Conservation (phyloP, 2,797 vertebrate genomes). For the Rallus crepitans region DNA sequence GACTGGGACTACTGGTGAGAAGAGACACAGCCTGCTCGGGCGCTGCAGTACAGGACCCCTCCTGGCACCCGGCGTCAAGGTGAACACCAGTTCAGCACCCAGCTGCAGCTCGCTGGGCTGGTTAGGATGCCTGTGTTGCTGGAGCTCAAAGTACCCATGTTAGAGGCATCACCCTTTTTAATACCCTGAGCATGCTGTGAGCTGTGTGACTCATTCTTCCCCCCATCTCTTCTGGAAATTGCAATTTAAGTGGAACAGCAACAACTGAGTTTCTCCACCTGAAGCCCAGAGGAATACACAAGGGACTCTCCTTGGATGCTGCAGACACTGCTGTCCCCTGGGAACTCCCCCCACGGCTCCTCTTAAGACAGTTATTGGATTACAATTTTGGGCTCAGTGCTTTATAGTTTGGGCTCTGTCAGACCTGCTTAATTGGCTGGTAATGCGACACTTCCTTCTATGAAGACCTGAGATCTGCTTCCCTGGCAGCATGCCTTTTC, state of each 20-base stretch:
- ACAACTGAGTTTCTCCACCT: neutral
- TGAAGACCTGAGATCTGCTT: neutral
- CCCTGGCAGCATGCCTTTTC: neutral
- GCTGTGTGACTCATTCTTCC: neutral
- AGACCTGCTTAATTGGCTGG: constrained; percentile 36
- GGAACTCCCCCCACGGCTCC: neutral
- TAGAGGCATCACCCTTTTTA: neutral
- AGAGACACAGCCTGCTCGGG: fast-evolving
- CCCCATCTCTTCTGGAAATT: neutral
- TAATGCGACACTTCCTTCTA: constrained; percentile 48
- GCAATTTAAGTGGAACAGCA: neutral
- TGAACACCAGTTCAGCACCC: neutral
- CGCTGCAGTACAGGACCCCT: neutral
- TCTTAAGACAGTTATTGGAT: constrained; percentile 11
- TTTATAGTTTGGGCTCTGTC: neutral
- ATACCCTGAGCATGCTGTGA: neutral
- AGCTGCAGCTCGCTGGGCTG: neutral
- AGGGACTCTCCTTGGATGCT: neutral
- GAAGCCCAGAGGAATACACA: neutral
- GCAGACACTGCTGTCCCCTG: neutral
- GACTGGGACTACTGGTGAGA: neutral
- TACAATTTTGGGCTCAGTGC: neutral
- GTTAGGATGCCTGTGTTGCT: neutral
- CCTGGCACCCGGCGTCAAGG: neutral
- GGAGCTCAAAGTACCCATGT: neutral